Percentiles rank a stretch among this genome's conserved stretches.
phyloP scores from a whole-genome alignment of 2,113 vertebrate genomes.

The Anoplopoma fimbria region DNA sequence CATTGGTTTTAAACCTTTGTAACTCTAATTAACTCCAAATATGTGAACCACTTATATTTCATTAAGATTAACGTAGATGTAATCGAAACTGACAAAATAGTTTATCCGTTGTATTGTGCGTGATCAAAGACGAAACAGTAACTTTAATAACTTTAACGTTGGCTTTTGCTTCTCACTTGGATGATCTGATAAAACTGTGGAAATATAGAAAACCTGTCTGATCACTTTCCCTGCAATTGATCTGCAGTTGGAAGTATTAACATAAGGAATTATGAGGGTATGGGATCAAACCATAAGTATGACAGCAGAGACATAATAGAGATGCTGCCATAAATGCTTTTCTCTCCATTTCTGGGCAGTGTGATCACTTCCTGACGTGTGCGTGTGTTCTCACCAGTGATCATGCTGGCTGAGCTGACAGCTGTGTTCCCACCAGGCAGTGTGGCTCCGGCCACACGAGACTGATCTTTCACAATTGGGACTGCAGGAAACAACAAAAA shows the following conservation, averaged over 20 bases:
- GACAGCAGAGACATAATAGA: neutral
- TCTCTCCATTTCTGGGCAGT: neutral
- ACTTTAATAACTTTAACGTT: too few species aligned
- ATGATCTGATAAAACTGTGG: too few species aligned
- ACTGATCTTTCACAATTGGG: conserved; percentile 82
- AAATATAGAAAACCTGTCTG: too few species aligned
- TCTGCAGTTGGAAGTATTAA: neutral
- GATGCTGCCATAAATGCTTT: too few species aligned
- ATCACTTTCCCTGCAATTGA: neutral
- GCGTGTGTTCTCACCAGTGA: conserved; percentile 71
- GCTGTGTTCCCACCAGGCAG: conserved; percentile 73
- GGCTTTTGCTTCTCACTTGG: too few species aligned
- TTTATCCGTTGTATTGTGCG: too few species aligned
- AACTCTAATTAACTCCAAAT: too few species aligned
- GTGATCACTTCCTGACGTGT: neutral
- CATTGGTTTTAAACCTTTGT: too few species aligned
- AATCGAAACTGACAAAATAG: too few species aligned
- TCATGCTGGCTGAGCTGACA: conserved; percentile 77
- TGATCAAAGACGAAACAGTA: neutral
- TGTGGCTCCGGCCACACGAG: conserved; percentile 71
- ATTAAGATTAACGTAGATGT: too few species aligned
- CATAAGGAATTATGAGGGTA: neutral
- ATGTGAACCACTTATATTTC: too few species aligned
- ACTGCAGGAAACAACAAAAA: conserved; percentile 50
- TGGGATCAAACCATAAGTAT: too few species aligned